phyloP scores from a whole-genome alignment of 2,888 invertebrate genomes.

The Meghimatium bilineatum region DNA sequence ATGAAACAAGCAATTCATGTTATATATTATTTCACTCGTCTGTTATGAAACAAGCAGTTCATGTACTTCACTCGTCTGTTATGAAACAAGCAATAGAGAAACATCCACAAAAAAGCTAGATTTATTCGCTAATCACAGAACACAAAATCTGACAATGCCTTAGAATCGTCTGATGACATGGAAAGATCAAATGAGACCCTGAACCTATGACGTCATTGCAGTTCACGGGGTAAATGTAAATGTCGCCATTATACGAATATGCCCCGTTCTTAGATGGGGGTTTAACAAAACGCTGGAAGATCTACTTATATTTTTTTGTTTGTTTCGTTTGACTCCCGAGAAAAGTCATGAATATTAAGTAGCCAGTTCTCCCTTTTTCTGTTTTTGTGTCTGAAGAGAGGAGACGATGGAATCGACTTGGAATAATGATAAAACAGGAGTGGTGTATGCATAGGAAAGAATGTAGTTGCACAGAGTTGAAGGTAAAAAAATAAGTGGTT shows the following conservation, averaged over 20 bases:
- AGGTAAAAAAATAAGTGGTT: too few species aligned
- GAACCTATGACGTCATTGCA: constrained; percentile 19
- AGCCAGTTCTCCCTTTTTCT: neutral
- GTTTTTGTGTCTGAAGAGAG: neutral
- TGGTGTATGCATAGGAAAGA: neutral
- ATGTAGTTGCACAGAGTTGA: too few species aligned
- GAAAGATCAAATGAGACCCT: neutral
- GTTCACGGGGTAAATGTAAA: constrained; percentile 14
- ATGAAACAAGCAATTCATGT: too few species aligned
- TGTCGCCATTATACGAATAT: constrained; percentile 22
- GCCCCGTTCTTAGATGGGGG: neutral
- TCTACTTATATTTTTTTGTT: constrained; percentile 15
- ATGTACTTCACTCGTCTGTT: too few species aligned
- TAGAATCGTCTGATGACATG: constrained; percentile 15
- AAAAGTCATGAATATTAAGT: constrained; percentile 30
- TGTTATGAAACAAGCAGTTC: too few species aligned
- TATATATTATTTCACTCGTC: too few species aligned
- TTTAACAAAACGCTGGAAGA: neutral
- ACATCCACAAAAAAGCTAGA: too few species aligned
- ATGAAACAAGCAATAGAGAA: too few species aligned
- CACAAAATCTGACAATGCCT: too few species aligned
- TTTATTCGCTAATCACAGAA: too few species aligned
- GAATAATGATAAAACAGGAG: neutral
- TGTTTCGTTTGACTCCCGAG: neutral
- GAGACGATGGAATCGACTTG: neutral